Percentiles rank a stretch among this genome's conserved stretches.
Conservation (phyloP, 2,113 vertebrate genomes). For the Edolisoma coerulescens region DNA sequence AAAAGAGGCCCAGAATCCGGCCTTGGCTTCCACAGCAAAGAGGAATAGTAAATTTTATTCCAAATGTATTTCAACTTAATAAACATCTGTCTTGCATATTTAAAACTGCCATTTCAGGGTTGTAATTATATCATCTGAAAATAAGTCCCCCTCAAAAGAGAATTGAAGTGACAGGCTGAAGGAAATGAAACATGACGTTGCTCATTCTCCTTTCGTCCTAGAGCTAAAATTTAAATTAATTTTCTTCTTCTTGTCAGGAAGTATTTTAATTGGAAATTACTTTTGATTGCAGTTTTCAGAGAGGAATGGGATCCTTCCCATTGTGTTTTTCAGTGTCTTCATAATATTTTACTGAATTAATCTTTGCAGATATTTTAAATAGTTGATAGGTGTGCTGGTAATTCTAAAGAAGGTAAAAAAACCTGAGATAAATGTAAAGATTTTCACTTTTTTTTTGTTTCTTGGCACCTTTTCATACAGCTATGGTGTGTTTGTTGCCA, state of each 20-base stretch:
- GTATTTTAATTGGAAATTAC: slow-evolving; percentile 73
- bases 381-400: neutral
- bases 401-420: neutral
- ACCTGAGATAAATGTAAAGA: neutral
- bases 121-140: slow-evolving; percentile 71
- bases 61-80: slow-evolving; percentile 43
- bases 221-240: slow-evolving; percentile 69
- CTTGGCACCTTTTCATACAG: neutral
- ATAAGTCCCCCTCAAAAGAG: slow-evolving; percentile 56
- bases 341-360: slow-evolving; percentile 34
- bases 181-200: slow-evolving; percentile 65
- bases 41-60: neutral
- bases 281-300: slow-evolving; percentile 55
- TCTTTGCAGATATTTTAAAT: neutral
- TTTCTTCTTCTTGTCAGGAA: slow-evolving; percentile 56
- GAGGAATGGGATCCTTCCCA: neutral
- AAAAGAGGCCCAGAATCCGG: neutral
- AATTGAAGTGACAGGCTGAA: slow-evolving; percentile 63
- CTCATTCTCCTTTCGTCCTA: slow-evolving; percentile 48
- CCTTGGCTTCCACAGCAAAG: neutral
- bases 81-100: slow-evolving; percentile 70
- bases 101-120: slow-evolving; percentile 51
- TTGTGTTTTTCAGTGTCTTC: neutral
- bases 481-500: slow-evolving; percentile 20
- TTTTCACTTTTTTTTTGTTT: neutral